phyloP scores from a whole-genome alignment of 2,113 vertebrate genomes.

The Hippopotamus amphibius region DNA sequence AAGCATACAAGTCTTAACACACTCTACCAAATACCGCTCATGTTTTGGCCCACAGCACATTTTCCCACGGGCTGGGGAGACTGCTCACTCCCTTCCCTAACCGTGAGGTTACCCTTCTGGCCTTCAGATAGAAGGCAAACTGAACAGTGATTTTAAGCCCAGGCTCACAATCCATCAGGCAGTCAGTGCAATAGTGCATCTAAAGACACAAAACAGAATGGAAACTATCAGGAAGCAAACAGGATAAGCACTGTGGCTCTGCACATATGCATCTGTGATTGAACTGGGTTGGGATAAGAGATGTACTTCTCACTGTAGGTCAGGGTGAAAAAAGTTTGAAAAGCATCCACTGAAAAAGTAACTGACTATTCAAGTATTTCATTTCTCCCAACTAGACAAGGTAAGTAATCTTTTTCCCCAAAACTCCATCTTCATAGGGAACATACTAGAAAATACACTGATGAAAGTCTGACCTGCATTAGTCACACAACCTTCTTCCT shows the following conservation, averaged over 20 bases:
- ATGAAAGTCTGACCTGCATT: background rate
- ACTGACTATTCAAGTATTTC: slow-evolving; percentile 63
- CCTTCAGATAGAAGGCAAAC: slow-evolving; percentile 63
- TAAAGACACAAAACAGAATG: background rate
- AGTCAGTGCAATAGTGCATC: background rate
- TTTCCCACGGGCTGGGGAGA: slow-evolving; percentile 50
- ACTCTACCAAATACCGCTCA: slow-evolving; percentile 60
- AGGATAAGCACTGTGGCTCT: background rate
- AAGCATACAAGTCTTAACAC: slow-evolving; percentile 62
- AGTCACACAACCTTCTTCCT: background rate
- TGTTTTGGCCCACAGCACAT: background rate
- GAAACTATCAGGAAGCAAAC: background rate
- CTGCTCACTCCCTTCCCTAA: slow-evolving; percentile 76
- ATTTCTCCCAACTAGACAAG: slow-evolving; percentile 34
- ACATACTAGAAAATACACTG: background rate
- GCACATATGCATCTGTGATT: background rate
- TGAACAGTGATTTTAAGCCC: background rate
- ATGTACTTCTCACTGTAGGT: background rate
- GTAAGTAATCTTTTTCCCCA: slow-evolving; percentile 29
- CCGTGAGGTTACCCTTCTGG: slow-evolving; percentile 55
- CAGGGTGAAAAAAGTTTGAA: background rate
- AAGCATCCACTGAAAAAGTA: slow-evolving; percentile 57
- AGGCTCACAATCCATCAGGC: background rate
- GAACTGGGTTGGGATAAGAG: background rate
- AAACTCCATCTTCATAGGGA: background rate